Percentiles rank a stretch among this genome's conserved stretches.
Evolutionary conservation across 2,888 invertebrate genomes (phyloP).

Genomic region (Athalia circularis): DNA sequence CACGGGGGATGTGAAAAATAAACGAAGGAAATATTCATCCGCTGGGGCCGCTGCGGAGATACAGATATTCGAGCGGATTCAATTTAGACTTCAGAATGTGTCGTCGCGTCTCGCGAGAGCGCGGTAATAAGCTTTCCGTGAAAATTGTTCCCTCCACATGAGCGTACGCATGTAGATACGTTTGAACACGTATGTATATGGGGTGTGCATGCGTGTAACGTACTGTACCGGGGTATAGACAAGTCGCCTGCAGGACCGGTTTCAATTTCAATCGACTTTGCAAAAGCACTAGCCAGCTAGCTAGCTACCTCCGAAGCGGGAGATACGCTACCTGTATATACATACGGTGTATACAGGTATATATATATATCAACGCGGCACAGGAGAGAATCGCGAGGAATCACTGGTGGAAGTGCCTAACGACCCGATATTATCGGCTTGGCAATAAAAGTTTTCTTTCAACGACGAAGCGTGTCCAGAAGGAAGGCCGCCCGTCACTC

Average conservation of each 20-base stretch:
- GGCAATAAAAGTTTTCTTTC: constrained; percentile 44
- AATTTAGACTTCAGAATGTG: constrained; percentile 44
- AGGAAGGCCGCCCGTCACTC: constrained; percentile 44
- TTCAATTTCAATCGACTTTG: constrained; percentile 44
- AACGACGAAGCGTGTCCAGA: constrained; percentile 36
- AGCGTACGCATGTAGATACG: neutral
- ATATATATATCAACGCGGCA: constrained; percentile 16
- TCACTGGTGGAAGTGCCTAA: constrained; percentile 44
- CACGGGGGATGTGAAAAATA: constrained; percentile 20
- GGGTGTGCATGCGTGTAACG: too few species aligned
- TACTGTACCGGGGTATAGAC: constrained; percentile 8
- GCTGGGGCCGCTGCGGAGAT: constrained; percentile 13
- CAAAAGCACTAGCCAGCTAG: constrained; percentile 25
- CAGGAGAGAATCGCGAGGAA: constrained; percentile 34
- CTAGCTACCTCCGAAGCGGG: constrained; percentile 25
- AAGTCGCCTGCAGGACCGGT: constrained; percentile 43
- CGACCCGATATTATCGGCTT: constrained; percentile 44
- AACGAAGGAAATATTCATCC: constrained; percentile 4
- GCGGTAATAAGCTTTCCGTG: constrained; percentile 41
- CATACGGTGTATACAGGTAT: neutral
- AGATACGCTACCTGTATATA: neutral
- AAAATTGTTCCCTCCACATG: constrained; percentile 29
- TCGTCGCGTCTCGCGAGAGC: constrained; percentile 29
- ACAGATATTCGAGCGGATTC: constrained; percentile 36
- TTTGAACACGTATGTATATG: neutral